These are phyloP conservation scores for Harpagus bidentatus DNA, from an alignment of 2,113 vertebrate genomes.

Conservation along the genomic window DNA sequence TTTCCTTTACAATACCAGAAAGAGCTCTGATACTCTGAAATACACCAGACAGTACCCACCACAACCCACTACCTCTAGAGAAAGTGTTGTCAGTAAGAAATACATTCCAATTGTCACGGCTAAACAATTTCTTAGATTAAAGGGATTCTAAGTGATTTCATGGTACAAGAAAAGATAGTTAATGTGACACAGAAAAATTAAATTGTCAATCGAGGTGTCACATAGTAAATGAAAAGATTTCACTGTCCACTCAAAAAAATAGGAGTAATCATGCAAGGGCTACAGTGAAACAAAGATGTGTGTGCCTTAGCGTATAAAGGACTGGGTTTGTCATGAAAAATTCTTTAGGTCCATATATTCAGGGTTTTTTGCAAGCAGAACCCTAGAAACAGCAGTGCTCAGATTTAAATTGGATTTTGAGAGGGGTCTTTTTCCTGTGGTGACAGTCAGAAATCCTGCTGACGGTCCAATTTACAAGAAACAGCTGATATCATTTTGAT, in stretches of 20 bases:
- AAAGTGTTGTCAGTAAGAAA: conserved; percentile 53
- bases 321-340: neutral
- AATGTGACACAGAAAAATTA: conserved; percentile 61
- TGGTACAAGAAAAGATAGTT: conserved; percentile 38
- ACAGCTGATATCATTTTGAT: conserved; percentile 57
- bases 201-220: conserved; percentile 53
- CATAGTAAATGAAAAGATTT: conserved; percentile 41
- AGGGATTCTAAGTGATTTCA: conserved; percentile 62
- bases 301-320: neutral
- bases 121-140: conserved; percentile 52
- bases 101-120: conserved; percentile 62
- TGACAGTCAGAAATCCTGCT: conserved; percentile 64
- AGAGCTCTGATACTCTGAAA: conserved; percentile 45
- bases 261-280: neutral
- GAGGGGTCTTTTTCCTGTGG: conserved; percentile 10
- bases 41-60: neutral
- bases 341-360: neutral
- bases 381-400: conserved; percentile 34
- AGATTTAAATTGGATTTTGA: conserved; percentile 47
- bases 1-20: conserved; percentile 23
- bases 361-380: conserved; percentile 6
- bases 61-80: conserved; percentile 19
- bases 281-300: conserved; percentile 10
- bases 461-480: conserved; percentile 57
- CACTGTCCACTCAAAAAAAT: conserved; percentile 4